Evolutionary conservation across 2,888 invertebrate species (phyloP), one percentile per base, ranked within the genome.

Genomic region (Chromoteleia sp.): DNA sequence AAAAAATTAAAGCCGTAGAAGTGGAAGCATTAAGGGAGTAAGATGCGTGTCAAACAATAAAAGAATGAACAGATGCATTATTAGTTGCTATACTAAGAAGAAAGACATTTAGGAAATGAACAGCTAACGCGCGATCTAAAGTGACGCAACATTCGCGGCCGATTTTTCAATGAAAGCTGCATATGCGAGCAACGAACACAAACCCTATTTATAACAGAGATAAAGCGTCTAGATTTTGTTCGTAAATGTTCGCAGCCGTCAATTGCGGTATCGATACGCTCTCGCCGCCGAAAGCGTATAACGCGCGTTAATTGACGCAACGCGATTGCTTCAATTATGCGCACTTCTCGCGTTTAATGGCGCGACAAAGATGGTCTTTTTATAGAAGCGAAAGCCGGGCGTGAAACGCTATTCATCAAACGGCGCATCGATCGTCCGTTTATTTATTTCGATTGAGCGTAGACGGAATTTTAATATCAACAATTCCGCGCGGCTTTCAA

Each of bases 401-500:
- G 10, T n/a, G 36, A 36, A 36, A 36, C 12, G 12, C 41, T 12
- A 15, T 7, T 41, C 7, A 4, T 41, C 7, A 4, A 4, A n/a
- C 52, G 33, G 12, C 29, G 30, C 19, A 75, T 67, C 19, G 67
- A 75, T 75, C 59, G 36, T n/a, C 6, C 29, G 75, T 67, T 67
- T 67, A 63, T 75, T 75, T 75, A 67, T 67, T 50, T 67, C 75
- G 67, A 65, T 65, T 56, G 36, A 48, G 58, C 48, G n/a, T 10
- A 43, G 41, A 33, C 30, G 67, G 75, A 59, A 75, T 67, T 75
- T 75, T 67, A 75, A 67, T 75, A 67, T 73, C 73, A 73, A 73
- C 73, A 73, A 61, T 50, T 17, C 59, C 50, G 12, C 39, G 2
- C 12, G 14, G 17, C 56, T 56, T 14, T 48, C 7, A 33, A 29